Conservation (phyloP, 2,888 invertebrate species). For the Eurytoma californica region DNA sequence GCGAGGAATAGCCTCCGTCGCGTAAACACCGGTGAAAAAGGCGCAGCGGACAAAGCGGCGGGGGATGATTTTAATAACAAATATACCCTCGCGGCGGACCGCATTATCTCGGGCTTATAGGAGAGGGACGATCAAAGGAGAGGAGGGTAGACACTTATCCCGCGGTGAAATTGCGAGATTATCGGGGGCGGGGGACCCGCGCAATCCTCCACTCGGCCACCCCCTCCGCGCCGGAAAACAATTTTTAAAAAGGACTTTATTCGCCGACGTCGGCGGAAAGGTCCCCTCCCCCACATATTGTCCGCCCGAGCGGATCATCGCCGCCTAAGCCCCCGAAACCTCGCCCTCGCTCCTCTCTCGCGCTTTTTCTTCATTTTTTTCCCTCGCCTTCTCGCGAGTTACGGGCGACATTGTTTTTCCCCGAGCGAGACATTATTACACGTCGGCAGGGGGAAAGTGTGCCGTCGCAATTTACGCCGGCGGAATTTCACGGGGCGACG, state of each 20-base stretch:
- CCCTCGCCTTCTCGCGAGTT: too few species aligned
- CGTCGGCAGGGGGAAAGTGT: too few species aligned
- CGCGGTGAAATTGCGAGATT: conserved; percentile 50
- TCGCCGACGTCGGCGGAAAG: background rate
- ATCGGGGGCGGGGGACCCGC: conserved; percentile 6
- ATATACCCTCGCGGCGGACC: background rate
- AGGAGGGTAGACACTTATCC: conserved; percentile 8
- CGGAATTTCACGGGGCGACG: conserved; percentile 7
- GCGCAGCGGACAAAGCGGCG: background rate
- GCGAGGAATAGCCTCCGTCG: background rate
- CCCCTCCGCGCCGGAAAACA: conserved; percentile 6
- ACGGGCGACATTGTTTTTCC: too few species aligned
- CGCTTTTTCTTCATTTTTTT: background rate
- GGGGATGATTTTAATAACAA: conserved; percentile 39
- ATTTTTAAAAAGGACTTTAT: conserved; percentile 35
- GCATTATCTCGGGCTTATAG: conserved; percentile 26
- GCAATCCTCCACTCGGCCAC: background rate
- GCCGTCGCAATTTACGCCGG: background rate
- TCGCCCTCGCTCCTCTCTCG: background rate
- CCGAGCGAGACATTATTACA: too few species aligned
- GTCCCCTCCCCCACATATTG: background rate
- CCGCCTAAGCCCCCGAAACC: too few species aligned
- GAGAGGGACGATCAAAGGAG: conserved; percentile 36
- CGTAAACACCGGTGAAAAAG: background rate
- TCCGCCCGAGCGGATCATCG: background rate